Percentiles rank a stretch among this genome's conserved stretches.
Evolutionary conservation across 2,797 vertebrate species (phyloP).

Genomic region (Tympanoctomys barrerae): DNA sequence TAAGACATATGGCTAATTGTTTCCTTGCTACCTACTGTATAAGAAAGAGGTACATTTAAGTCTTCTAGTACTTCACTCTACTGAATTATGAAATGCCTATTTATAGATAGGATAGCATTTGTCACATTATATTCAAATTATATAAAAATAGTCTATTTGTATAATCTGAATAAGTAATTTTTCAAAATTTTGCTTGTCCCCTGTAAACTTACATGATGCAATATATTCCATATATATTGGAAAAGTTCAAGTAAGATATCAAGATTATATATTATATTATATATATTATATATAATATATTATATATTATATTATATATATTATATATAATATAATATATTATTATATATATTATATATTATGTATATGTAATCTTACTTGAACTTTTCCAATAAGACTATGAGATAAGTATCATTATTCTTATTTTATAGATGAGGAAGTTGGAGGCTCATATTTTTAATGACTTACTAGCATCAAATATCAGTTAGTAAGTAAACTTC

Average conservation of each 20-base stretch:
- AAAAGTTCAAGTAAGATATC: no score
- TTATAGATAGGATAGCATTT: background rate
- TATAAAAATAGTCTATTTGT: background rate
- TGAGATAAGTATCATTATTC: constrained; percentile 6
- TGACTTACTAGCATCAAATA: constrained; percentile 31
- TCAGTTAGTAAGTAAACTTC: background rate
- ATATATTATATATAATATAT: no score
- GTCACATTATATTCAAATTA: background rate
- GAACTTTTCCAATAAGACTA: constrained; percentile 18
- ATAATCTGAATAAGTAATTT: background rate
- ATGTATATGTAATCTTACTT: background rate
- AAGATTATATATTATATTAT: no score
- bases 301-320: no score
- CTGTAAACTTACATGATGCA: background rate
- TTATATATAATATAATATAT: no score
- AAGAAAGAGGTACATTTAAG: background rate
- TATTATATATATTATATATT: no score
- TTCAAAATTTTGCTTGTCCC: constrained; percentile 15
- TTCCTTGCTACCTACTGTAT: background rate
- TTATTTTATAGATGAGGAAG: background rate
- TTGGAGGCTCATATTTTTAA: background rate
- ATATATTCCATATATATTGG: no score
- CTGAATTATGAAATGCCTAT: background rate
- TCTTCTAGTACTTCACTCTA: background rate
- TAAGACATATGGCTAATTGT: background rate